A percentile compares a stretch with the other conserved stretches of the same genome.
Conservation (phyloP, 1,140 invertebrate genomes). For the Hetaerina americana region DNA sequence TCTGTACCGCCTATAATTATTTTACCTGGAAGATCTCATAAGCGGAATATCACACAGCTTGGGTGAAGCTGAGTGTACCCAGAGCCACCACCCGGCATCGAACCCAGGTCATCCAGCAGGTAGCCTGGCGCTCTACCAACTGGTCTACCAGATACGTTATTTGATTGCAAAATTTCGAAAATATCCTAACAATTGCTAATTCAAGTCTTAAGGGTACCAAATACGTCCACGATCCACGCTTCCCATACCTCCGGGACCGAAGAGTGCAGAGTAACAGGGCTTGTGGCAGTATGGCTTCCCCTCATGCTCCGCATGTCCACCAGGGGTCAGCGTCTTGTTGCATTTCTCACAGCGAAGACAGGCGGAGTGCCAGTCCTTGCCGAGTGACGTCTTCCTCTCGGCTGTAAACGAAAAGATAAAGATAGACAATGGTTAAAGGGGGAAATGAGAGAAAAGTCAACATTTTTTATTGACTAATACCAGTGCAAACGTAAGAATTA, state of each 20-base stretch:
- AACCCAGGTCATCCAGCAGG: no score
- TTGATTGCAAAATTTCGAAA: not conserved
- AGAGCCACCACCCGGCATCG: not conserved
- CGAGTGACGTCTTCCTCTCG: slow-evolving; percentile 60
- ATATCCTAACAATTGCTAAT: not conserved
- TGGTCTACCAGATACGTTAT: not conserved
- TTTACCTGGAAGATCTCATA: no score
- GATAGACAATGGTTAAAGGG: no score
- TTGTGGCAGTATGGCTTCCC: slow-evolving; percentile 65
- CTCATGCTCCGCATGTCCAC: slow-evolving; percentile 57
- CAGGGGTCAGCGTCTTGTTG: slow-evolving; percentile 59
- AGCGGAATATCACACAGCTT: not conserved
- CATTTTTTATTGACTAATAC: no score
- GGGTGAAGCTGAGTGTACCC: not conserved
- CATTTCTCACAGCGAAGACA: slow-evolving; percentile 66
- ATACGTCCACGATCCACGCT: not conserved
- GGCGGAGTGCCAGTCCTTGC: slow-evolving; percentile 64
- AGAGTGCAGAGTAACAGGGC: slow-evolving; percentile 59
- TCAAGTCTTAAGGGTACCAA: not conserved
- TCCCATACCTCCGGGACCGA: slow-evolving; percentile 49
- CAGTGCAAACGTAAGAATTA: no score
- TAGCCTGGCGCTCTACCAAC: no score
- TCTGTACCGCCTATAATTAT: no score
- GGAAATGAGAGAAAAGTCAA: no score
- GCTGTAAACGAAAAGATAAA: slow-evolving; percentile 44